Evolutionary conservation across 2,113 vertebrate genomes (phyloP), one percentile per base, ranked within the genome.

Genomic region (Rhineura floridana): DNA sequence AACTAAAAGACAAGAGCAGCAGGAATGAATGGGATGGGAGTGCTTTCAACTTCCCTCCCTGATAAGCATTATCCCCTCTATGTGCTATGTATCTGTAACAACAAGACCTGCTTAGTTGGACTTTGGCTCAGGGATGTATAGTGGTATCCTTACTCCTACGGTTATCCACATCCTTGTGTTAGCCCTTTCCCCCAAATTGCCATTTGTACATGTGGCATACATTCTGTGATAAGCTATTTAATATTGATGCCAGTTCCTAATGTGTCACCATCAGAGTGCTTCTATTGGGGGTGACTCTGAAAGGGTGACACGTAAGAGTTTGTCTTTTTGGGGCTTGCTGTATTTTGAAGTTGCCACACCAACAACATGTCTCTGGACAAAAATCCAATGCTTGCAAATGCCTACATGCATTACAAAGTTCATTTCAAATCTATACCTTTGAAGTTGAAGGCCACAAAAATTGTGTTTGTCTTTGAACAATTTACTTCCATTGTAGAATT

Each of bases 401-500:
- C 42, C 30, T 55, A 65, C 63, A 85, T 87, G 77, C 88, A 91
- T 4, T 50, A 83, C 81, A 65, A 85, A 87, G 59, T 63, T 77
- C n/a, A 88, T 72, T 85, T 83, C 67, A 81, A 87, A 89, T 85
- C 33, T 62, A 28, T 86, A 90, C 85, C 59, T 25, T 42, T 81
- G 90, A 89, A 87, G 84, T 91, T 77, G 79, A 90, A 77, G 15
- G 36, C 9, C 30, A 90, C 11, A 90, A 79, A 21, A 88, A 81
- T 4, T 3, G 81, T 65, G 55, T 70, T 36, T n/a, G 55, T 1
- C 69, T 92, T 92, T 85, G 36, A 72, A 83, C 5, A 63, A 55
- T 65, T 93, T 93, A 90, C 39, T 75, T 90, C 52, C 77, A 90
- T 88, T 90, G 73, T 72, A 1, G 62, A 46, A 81, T 36, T 81